These are phyloP conservation scores for Podargus strigoides DNA, from an alignment of 2,797 vertebrate species.

Conservation along the genomic window DNA sequence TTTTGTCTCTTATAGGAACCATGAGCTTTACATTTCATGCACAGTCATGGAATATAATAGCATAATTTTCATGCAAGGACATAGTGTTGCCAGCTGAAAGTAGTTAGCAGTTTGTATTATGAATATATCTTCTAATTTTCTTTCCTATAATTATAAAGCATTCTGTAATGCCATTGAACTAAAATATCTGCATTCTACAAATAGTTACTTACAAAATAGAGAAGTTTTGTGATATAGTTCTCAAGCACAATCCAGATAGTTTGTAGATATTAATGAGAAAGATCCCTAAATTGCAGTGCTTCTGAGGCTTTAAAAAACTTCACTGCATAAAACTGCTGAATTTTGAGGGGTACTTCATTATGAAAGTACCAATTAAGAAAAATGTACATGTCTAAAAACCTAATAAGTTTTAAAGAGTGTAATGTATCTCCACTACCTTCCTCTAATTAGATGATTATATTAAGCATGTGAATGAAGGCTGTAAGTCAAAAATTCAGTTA, in stretches of 20 bases:
- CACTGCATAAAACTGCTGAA: background rate
- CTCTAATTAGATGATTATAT: background rate
- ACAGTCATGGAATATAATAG: conserved; percentile 61
- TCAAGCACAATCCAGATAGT: background rate
- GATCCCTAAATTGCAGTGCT: background rate
- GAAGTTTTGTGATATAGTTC: conserved; percentile 17
- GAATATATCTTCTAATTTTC: conserved; percentile 74
- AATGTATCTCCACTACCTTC: background rate
- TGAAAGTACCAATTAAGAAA: background rate
- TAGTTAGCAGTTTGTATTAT: conserved; percentile 74
- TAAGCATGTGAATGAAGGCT: background rate
- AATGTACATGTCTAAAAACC: background rate
- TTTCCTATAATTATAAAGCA: conserved; percentile 65
- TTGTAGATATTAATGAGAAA: background rate
- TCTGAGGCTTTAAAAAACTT: background rate
- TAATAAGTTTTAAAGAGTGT: background rate
- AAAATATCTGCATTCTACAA: conserved; percentile 62
- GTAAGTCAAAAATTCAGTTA: background rate
- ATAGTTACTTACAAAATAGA: conserved; percentile 24
- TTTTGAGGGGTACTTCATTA: background rate
- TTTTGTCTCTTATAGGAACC: conserved; percentile 40
- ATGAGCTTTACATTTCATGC: conserved; percentile 67
- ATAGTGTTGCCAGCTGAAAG: conserved; percentile 71
- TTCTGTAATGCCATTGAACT: conserved; percentile 66
- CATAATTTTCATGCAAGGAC: conserved; percentile 74